A percentile compares a stretch with the other conserved stretches of the same genome.
Evolutionary conservation across 2,797 vertebrate genomes (phyloP).

Genomic region (Protonibea diacanthus): DNA sequence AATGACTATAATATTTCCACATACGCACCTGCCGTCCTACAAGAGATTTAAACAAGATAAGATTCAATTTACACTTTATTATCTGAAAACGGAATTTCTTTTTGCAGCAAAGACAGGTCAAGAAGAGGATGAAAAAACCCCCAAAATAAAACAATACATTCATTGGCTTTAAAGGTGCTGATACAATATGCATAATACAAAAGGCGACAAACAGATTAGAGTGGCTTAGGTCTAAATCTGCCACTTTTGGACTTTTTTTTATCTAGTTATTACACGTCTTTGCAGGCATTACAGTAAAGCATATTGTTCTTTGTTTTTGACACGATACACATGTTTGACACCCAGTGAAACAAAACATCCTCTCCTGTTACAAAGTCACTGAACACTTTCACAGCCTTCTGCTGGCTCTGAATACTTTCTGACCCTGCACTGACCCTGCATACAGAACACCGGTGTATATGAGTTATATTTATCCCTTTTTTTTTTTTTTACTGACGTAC

Average conservation of each 20-base stretch:
- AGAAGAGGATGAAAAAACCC: background rate
- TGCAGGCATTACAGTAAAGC: background rate
- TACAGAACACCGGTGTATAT: background rate
- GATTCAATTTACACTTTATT: background rate
- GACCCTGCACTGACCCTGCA: background rate
- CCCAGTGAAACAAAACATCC: background rate
- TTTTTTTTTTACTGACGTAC: background rate
- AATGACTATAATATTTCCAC: background rate
- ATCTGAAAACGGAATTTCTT: background rate
- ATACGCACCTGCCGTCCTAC: no score
- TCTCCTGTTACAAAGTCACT: background rate
- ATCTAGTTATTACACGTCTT: background rate
- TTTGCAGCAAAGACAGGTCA: background rate
- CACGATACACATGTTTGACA: background rate
- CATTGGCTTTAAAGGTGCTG: background rate
- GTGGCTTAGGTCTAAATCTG: background rate
- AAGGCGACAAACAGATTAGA: background rate
- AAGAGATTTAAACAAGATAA: background rate
- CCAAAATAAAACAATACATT: background rate
- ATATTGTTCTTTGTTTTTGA: background rate
- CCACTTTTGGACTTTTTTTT: background rate
- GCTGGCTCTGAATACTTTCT: background rate
- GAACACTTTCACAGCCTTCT: background rate
- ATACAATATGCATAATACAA: background rate
- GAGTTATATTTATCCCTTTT: background rate